Evolutionary conservation across 2,797 vertebrate genomes (phyloP).

Genomic region (Galago senegalensis): DNA sequence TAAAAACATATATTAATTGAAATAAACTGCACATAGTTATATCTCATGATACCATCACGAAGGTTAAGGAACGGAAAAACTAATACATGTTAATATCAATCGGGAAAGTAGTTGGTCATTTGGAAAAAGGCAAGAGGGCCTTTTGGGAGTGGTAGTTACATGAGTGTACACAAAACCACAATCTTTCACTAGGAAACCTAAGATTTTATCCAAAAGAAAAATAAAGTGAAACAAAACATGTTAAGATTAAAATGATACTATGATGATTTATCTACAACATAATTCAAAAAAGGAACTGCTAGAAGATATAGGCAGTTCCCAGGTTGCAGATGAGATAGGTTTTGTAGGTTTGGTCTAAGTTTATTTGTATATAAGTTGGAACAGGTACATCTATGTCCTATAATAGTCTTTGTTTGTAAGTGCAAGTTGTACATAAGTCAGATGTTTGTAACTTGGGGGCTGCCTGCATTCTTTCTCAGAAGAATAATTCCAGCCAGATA

Average conservation of each 20-base stretch:
- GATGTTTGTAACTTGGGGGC: too few species aligned
- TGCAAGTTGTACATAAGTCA: too few species aligned
- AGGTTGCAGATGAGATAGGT: too few species aligned
- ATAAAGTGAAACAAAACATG: neutral
- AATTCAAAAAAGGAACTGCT: neutral
- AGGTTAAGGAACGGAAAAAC: neutral
- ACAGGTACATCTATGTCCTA: too few species aligned
- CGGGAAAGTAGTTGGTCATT: neutral
- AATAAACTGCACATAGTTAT: neutral
- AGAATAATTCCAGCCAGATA: neutral
- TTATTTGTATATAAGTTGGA: too few species aligned
- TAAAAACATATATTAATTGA: neutral
- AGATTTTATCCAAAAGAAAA: neutral
- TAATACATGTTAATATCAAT: neutral
- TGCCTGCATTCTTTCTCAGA: neutral
- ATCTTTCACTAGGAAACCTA: neutral
- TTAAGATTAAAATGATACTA: neutral
- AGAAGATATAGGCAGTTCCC: neutral
- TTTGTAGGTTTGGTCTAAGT: too few species aligned
- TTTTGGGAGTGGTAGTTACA: rapidly evolving
- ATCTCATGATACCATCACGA: neutral
- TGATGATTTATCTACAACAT: neutral
- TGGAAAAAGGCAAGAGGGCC: rapidly evolving
- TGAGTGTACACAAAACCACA: neutral
- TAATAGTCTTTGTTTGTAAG: too few species aligned